phyloP scores from a whole-genome alignment of 64 coral and sea anemone genomes.

The Trachythela sp. region DNA sequence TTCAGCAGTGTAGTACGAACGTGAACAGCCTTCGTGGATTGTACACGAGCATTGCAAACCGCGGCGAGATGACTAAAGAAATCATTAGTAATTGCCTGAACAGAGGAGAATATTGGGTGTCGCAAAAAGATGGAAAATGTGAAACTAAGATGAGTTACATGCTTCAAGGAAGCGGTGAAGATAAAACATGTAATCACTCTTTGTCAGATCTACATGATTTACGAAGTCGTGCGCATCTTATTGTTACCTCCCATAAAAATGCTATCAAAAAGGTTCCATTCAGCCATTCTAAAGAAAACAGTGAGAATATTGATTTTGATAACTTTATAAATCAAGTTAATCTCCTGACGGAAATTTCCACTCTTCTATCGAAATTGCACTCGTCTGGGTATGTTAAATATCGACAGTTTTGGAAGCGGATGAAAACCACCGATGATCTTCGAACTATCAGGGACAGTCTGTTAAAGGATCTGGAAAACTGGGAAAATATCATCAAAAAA shows the following conservation, averaged over 20 bases:
- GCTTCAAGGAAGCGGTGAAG: neutral
- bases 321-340: slow-evolving; percentile 52
- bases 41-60: slow-evolving; percentile 71
- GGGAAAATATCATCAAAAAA: slow-evolving; percentile 34
- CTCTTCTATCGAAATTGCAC: slow-evolving; percentile 19
- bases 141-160: neutral
- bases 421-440: slow-evolving; percentile 30
- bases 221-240: slow-evolving; percentile 75
- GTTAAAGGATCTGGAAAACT: neutral
- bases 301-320: neutral
- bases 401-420: neutral
- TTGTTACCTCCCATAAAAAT: slow-evolving; percentile 39
- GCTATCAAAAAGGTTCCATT: neutral
- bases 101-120: slow-evolving; percentile 14
- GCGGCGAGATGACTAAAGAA: slow-evolving; percentile 90
- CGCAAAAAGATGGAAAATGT: neutral
- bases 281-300: neutral
- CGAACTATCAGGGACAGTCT: slow-evolving; percentile 1
- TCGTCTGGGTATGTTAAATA: slow-evolving; percentile 42
- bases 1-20: slow-evolving; percentile 57
- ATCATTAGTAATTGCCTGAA: slow-evolving; percentile 71
- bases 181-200: neutral
- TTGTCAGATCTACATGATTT: slow-evolving; percentile 58
- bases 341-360: slow-evolving; percentile 53
- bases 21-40: slow-evolving; percentile 78